These are phyloP conservation scores for Melanotaenia duboulayi DNA, from an alignment of 2,113 vertebrate genomes.

Conservation along the genomic window DNA sequence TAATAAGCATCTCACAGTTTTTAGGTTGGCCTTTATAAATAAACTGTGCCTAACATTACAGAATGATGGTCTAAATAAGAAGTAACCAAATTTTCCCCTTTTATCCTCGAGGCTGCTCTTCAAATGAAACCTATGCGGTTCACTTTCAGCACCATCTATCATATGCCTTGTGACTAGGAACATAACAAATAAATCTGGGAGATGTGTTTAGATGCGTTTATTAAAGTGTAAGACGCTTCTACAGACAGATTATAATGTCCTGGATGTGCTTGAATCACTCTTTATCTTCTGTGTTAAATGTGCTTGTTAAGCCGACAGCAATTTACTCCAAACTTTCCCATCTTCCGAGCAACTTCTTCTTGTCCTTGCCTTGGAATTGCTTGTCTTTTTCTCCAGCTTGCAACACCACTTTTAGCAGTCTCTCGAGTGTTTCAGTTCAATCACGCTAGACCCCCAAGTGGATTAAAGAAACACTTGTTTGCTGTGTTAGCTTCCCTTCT, in stretches of 20 bases:
- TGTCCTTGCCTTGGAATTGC: slow-evolving; percentile 38
- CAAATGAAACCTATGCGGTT: slow-evolving; percentile 9
- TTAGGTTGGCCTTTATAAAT: background rate
- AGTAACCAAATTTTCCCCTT: slow-evolving; percentile 8
- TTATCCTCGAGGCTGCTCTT: background rate
- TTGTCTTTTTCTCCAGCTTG: slow-evolving; percentile 43
- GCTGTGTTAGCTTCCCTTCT: slow-evolving; percentile 51
- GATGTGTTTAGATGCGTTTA: slow-evolving; percentile 12
- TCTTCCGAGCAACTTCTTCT: slow-evolving; percentile 27
- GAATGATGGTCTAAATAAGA: background rate
- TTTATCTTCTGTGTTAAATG: slow-evolving; percentile 51
- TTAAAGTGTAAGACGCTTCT: slow-evolving; percentile 2
- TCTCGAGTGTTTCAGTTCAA: slow-evolving; percentile 46
- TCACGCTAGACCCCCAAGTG: slow-evolving; percentile 34
- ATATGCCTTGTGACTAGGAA: slow-evolving; percentile 15
- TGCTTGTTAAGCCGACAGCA: slow-evolving; percentile 39
- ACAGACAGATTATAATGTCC: slow-evolving; percentile 47
- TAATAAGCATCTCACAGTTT: background rate
- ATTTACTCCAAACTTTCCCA: slow-evolving; percentile 40
- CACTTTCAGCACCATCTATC: slow-evolving; percentile 13
- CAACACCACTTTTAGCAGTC: slow-evolving; percentile 1
- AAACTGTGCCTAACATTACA: background rate
- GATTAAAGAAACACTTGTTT: slow-evolving; percentile 65
- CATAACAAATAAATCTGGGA: slow-evolving; percentile 20
- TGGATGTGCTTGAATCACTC: slow-evolving; percentile 26